Evolutionary conservation across 2,888 invertebrate genomes (phyloP).

Genomic region (Troides oblongomaculatus): DNA sequence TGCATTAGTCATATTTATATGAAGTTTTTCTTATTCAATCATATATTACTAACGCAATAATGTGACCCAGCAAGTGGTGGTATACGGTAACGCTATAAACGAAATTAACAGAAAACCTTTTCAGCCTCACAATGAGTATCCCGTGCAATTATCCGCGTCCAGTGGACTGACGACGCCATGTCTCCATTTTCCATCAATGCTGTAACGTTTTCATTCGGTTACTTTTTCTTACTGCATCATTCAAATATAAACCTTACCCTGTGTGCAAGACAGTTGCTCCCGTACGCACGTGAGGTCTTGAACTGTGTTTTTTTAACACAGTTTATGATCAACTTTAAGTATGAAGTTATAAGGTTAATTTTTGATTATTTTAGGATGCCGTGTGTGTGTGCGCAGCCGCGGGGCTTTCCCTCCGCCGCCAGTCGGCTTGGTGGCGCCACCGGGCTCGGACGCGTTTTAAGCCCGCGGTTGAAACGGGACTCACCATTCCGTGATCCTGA

Average conservation of each 20-base stretch:
- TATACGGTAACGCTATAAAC: no score
- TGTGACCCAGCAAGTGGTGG: no score
- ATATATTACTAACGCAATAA: no score
- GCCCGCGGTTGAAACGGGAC: conserved; percentile 38
- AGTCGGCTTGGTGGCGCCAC: conserved; percentile 70
- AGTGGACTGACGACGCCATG: conserved; percentile 62
- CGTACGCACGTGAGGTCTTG: conserved; percentile 27
- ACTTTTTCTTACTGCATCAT: conserved; percentile 21
- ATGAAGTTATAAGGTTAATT: conserved; percentile 35
- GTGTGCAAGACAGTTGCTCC: conserved; percentile 7
- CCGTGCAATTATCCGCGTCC: conserved; percentile 40
- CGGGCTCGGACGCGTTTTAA: conserved; percentile 54
- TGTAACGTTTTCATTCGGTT: conserved; percentile 52
- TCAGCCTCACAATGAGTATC: conserved; percentile 29
- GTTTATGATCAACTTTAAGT: conserved; percentile 42
- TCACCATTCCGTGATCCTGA: conserved; percentile 40
- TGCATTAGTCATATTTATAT: no score
- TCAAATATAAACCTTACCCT: conserved; percentile 38
- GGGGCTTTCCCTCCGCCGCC: conserved; percentile 41
- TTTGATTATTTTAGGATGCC: conserved; percentile 31
- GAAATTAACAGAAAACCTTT: background rate
- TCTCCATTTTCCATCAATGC: conserved; percentile 61
- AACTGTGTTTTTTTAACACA: conserved; percentile 34
- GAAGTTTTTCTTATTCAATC: no score
- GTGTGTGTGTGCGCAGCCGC: conserved; percentile 66